Evolutionary conservation across 2,888 invertebrate species (phyloP), one percentile per base, ranked within the genome.

Genomic region (Leucania comma): DNA sequence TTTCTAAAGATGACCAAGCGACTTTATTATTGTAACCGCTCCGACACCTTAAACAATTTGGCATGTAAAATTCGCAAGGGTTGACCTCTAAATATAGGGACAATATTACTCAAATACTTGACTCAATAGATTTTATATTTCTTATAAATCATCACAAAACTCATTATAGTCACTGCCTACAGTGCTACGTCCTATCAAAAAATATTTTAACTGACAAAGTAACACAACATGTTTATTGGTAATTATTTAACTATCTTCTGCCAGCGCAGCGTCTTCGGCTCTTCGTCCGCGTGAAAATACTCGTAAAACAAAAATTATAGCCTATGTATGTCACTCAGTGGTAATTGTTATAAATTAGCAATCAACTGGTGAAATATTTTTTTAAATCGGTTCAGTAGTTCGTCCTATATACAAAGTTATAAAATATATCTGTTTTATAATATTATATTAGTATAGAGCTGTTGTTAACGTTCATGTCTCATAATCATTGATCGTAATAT

Each of bases 401-500:
- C 14, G 3, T 4, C 17, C 14, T 42, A 42, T 0, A 42, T 42
- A 42, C 17, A 42, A 5, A 42, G 17, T 17, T 42, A 38, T 14
- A 12, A 35, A 12, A 14, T 12, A 14, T 38, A 6, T 35, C 4
- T 35, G 2, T 29, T 29, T 35, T 35, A 35, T 35, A 35, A 35
- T 35, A 35, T 9, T 35, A 9, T 35, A 35, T 6, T 35, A 35
- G n/a, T n/a, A n/a, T n/a, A n/a, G n/a, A n/a, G n/a, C n/a, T n/a
- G 62, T 17, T 46, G 29, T 63, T 42, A 66, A 22, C 42, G 75
- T 51, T 53, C 29, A 50, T 56, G 68, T 69, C 46, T 60, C 53
- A 62, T 54, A 68, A 68, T 65, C 51, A 57, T 29, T 65, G 69
- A 80, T 78, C 50, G 61, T 46, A 46, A 77, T 64, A 77, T 65